Percentiles rank a stretch among this genome's conserved stretches.
These are phyloP conservation scores for Drosophila lowei DNA, from an alignment of 1,140 invertebrate species.

Conservation along the genomic window DNA sequence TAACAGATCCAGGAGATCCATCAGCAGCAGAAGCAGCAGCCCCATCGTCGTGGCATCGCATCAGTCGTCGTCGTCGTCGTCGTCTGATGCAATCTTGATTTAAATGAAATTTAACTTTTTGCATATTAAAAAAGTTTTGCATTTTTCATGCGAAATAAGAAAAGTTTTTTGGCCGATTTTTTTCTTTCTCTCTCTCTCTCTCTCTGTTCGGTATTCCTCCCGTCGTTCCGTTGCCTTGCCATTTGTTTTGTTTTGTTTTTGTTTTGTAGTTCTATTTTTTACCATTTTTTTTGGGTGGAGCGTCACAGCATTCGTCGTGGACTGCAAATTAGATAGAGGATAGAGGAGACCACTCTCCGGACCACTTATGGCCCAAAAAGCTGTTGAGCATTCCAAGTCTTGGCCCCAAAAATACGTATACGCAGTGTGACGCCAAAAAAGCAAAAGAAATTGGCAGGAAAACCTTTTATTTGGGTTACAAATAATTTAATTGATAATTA, in stretches of 20 bases:
- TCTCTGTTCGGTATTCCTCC: not conserved
- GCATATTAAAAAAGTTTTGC: slow-evolving; percentile 80
- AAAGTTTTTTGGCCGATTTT: slow-evolving; percentile 56
- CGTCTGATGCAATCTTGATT: slow-evolving; percentile 65
- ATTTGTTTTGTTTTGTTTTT: slow-evolving; percentile 31
- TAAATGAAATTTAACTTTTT: slow-evolving; percentile 77
- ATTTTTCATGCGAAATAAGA: slow-evolving; percentile 77
- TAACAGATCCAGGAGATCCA: not conserved
- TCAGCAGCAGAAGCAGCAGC: slow-evolving; percentile 7
- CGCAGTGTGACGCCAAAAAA: too few relatives aligned
- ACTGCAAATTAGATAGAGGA: not conserved
- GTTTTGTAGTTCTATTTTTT: slow-evolving; percentile 32
- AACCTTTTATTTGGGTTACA: too few relatives aligned
- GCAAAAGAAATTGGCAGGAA: too few relatives aligned
- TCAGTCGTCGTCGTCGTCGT: slow-evolving; percentile 6
- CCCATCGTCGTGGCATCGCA: slow-evolving; percentile 9
- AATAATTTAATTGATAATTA: too few relatives aligned
- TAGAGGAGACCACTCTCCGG: not conserved
- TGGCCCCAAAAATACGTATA: not conserved
- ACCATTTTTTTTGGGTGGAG: not conserved
- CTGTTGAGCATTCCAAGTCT: slow-evolving; percentile 4
- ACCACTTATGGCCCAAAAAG: not conserved
- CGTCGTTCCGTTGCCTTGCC: slow-evolving; percentile 11
- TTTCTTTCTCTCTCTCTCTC: slow-evolving; percentile 26
- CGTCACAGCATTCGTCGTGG: not conserved